phyloP scores from a whole-genome alignment of 2,113 vertebrate genomes.

The human region GRCh38 chr3:1829001-1829500 shows the following conservation, averaged over 20 bases:
- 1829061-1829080: neutral
- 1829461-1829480: neutral
- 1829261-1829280: neutral
- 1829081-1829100: neutral
- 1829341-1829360: neutral
- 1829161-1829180: neutral
- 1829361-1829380: neutral
- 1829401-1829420: neutral
- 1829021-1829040: neutral
- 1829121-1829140: neutral
- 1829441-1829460: neutral
- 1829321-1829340: neutral
- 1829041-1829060: neutral
- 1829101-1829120: neutral
- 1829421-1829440: conserved; percentile 5
- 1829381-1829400: neutral
- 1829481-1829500: neutral
- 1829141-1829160: neutral
- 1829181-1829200: neutral
- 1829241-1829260: neutral
- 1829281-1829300: neutral
- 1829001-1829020: neutral
- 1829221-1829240: neutral
- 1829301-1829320: neutral
- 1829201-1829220: neutral